Percentiles rank a stretch among this genome's conserved stretches.
phyloP scores from a whole-genome alignment of 2,113 vertebrate genomes.

The Apodemus sylvaticus region DNA sequence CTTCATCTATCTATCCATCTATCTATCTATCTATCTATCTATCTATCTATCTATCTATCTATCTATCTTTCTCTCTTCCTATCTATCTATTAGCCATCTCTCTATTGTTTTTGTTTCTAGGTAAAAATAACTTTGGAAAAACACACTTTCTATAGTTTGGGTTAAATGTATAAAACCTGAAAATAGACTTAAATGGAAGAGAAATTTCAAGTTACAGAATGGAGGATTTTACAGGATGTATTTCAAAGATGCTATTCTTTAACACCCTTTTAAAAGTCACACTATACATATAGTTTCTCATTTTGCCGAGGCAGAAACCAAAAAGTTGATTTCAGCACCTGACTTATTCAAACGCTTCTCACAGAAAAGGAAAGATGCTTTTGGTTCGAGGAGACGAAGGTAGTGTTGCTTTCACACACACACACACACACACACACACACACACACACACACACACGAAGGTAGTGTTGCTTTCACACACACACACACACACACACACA shows the following conservation, averaged over 20 bases:
- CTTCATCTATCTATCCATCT: background rate
- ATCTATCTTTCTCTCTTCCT: too few species aligned
- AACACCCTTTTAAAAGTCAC: background rate
- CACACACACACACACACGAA: too few species aligned
- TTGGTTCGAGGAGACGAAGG: background rate
- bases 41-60: too few species aligned
- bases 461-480: too few species aligned
- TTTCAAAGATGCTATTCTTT: background rate
- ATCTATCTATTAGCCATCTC: too few species aligned
- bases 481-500: background rate
- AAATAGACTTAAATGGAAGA: background rate
- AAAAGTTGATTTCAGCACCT: background rate
- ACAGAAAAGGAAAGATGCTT: background rate
- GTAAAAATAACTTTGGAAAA: conserved; percentile 19
- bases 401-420: background rate
- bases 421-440: too few species aligned
- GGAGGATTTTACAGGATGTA: background rate
- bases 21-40: too few species aligned
- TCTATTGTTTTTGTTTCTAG: background rate
- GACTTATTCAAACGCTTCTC: background rate
- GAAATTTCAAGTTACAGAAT: background rate
- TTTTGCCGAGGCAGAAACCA: background rate
- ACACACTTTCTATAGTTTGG: background rate
- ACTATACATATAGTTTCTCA: background rate
- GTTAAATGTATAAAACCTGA: background rate